These are phyloP conservation scores for Dendroctonus valens DNA, from an alignment of 1,140 invertebrate species.

Conservation along the genomic window DNA sequence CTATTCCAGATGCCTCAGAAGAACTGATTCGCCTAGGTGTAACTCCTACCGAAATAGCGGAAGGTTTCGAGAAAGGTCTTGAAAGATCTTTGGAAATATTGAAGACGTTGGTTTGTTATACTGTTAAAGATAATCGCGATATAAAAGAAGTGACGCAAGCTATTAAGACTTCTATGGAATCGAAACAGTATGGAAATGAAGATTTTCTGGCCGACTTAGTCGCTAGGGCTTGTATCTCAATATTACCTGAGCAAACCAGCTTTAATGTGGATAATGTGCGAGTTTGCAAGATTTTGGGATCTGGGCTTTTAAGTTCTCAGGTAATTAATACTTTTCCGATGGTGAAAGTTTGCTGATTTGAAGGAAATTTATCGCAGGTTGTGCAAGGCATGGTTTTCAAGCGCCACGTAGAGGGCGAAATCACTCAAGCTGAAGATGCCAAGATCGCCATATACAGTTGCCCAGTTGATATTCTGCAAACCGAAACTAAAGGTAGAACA, in stretches of 20 bases:
- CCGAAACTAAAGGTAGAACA: slow-evolving; percentile 91
- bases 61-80: slow-evolving; percentile 91
- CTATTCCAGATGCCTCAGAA: slow-evolving; percentile 79
- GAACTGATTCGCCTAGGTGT: slow-evolving; percentile 91
- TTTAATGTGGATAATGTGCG: slow-evolving; percentile 99
- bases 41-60: slow-evolving; percentile 91
- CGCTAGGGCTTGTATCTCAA: slow-evolving; percentile 86
- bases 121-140: slow-evolving; percentile 78
- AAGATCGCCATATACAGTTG: slow-evolving; percentile 95
- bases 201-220: slow-evolving; percentile 88
- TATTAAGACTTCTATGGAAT: slow-evolving; percentile 86
- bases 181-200: slow-evolving; percentile 97
- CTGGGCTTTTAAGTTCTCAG: slow-evolving; percentile 69
- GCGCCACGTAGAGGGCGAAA: slow-evolving; percentile 90
- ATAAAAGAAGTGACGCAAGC: slow-evolving; percentile 67
- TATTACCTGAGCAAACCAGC: slow-evolving; percentile 78
- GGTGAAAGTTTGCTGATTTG: neutral
- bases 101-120: slow-evolving; percentile 73
- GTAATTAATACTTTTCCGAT: neutral
- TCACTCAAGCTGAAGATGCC: slow-evolving; percentile 72
- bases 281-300: slow-evolving; percentile 89
- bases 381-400: slow-evolving; percentile 99
- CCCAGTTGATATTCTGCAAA: slow-evolving; percentile 91
- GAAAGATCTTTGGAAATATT: slow-evolving; percentile 88
- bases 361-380: slow-evolving; percentile 53